Conservation (phyloP, 1,140 invertebrate species). For the Drosophila saltans region DNA sequence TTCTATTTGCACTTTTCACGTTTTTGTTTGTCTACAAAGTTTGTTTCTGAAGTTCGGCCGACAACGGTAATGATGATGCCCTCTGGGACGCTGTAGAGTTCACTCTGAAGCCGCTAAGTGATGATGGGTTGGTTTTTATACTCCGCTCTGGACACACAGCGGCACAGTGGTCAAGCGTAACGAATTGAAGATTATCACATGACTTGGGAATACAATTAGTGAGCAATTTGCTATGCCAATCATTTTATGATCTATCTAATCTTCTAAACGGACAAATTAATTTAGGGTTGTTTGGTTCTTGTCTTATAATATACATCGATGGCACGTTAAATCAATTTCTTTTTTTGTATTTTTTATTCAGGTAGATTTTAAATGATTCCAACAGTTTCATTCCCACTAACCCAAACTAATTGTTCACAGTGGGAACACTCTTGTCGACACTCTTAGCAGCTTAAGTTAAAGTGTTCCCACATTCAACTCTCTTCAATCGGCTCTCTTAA, state of each 20-base stretch:
- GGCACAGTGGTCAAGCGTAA: conserved; percentile 16
- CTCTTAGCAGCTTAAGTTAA: background rate
- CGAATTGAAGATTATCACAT: conserved; percentile 29
- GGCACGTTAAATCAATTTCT: conserved; percentile 14
- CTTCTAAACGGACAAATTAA: background rate
- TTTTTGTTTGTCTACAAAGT: conserved; percentile 47
- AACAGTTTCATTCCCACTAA: background rate
- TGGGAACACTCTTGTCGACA: background rate
- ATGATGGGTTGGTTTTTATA: conserved; percentile 42
- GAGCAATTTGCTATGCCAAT: conserved; percentile 25
- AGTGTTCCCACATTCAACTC: conserved; percentile 10
- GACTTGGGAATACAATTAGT: conserved; percentile 35
- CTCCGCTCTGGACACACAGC: conserved; percentile 18
- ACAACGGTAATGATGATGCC: conserved; percentile 28
- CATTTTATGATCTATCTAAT: background rate
- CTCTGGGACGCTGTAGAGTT: conserved; percentile 26
- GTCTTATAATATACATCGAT: background rate
- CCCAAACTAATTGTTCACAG: background rate
- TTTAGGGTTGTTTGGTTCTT: conserved; percentile 1
- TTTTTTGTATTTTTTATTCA: conserved; percentile 2
- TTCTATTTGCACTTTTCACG: conserved; percentile 63
- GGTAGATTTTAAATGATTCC: background rate
- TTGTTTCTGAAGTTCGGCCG: conserved; percentile 19
- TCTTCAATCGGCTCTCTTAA: background rate
- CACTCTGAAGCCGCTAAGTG: conserved; percentile 39